Percentiles rank a stretch among this genome's conserved stretches.
phyloP scores from a whole-genome alignment of 2,888 invertebrate genomes.

The Lasioglossum marginatum region DNA sequence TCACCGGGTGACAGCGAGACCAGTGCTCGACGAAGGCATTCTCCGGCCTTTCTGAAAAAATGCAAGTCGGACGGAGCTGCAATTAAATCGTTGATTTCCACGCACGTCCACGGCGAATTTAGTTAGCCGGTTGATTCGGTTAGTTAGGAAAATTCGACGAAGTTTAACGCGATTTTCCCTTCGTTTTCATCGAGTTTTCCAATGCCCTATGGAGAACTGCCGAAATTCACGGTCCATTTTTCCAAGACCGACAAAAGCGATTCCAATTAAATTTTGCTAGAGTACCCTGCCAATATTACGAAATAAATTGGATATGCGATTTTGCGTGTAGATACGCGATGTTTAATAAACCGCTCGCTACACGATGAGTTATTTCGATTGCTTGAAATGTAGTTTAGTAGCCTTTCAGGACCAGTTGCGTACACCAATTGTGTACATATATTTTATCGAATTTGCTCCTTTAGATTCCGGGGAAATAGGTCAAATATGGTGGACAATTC shows the following conservation, averaged over 20 bases:
- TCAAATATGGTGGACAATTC: not conserved
- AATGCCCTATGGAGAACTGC: not conserved
- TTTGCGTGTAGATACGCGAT: not conserved
- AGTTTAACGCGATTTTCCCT: not conserved
- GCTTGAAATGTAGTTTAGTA: not conserved
- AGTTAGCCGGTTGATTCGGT: not conserved
- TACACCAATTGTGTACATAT: no score
- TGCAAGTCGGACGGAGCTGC: not conserved
- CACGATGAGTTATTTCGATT: not conserved
- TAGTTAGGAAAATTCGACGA: not conserved
- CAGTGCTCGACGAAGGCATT: not conserved
- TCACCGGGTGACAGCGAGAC: not conserved
- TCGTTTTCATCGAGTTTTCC: not conserved
- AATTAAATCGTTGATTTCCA: not conserved
- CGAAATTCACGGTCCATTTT: not conserved
- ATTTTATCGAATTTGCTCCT: not conserved
- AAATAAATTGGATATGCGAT: not conserved
- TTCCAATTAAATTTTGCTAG: not conserved
- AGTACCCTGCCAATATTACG: not conserved
- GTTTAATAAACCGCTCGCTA: not conserved
- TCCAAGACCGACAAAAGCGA: not conserved
- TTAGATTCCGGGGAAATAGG: not conserved
- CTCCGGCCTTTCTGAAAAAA: not conserved
- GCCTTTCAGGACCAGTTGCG: not conserved
- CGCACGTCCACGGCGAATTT: no score